Evolutionary conservation across 2,797 vertebrate genomes (phyloP), one percentile per base, ranked within the genome.

Genomic region (Heliangelus exortis): DNA sequence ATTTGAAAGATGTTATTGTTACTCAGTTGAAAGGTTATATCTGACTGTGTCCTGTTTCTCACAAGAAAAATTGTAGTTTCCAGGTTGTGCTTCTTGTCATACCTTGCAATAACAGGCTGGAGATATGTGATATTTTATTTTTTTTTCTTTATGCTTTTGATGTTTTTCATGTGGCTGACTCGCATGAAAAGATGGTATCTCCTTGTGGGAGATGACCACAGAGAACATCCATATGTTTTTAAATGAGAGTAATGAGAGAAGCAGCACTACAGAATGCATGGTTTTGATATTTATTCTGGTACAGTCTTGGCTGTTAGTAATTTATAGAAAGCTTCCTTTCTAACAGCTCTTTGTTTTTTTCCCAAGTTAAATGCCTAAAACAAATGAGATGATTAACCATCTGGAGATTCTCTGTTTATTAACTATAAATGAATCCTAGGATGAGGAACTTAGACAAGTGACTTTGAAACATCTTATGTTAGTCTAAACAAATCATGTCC

Each of bases 41-140:
- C 28, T 73, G 29, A 2, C 57, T 51, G 1, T 39, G 31, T 73
- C 55, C 17, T 53, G 3, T 73, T 90, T 89, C 39, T 93, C 36
- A 28, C 12, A 51, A 87, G 63, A 84, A 88, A 54, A 23, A 61
- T 36, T 11, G 25, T 36, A 55, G 3, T 82, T 82, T 87, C 15
- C 22, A 48, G 28, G 33, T 69, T 84, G 31, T 55, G 23, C 10
- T 90, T 8, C 48, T 62, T 71, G 48, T 63, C 8, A 2, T 55
- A 3, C n/a, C 10, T 51, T 87, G 84, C n/a, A 36, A 0, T 78
- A 76, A 29, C 0, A 0, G 7, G 3, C 77, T 74, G 45, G 65
- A 87, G 63, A 47, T 80, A 10, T 0, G 0, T 43, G 25, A n/a
- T n/a, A n/a, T n/a, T n/a, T n/a, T n/a, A n/a, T n/a, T 14, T 41